Percentiles rank a stretch among this genome's conserved stretches.
Evolutionary conservation across 2,113 vertebrate genomes (phyloP).

Genomic region (Hyla sarda): DNA sequence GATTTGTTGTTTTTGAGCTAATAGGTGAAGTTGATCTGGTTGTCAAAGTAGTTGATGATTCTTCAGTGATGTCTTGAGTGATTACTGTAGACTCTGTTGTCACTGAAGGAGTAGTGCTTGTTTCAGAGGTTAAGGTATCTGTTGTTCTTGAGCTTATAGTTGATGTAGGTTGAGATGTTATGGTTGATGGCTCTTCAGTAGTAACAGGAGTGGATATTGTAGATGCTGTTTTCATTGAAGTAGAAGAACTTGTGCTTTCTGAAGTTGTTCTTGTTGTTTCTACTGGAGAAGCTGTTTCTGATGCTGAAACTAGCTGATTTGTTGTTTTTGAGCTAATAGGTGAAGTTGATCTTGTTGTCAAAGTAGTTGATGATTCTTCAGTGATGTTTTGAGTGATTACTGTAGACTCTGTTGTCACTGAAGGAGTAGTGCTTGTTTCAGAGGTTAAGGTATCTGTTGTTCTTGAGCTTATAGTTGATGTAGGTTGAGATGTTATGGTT

Average conservation of each 20-base stretch:
- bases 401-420: not conserved
- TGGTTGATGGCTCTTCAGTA: no score
- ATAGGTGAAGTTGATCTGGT: no score
- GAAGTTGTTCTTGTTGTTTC: not conserved
- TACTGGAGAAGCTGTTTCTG: not conserved
- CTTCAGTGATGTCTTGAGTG: not conserved
- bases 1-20: no score
- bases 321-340: not conserved
- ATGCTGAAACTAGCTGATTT: not conserved
- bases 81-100: not conserved
- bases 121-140: not conserved
- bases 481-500: not conserved
- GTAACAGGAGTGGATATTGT: not conserved
- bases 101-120: not conserved
- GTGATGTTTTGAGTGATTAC: not conserved
- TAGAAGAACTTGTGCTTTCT: not conserved
- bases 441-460: not conserved
- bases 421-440: not conserved
- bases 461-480: not conserved
- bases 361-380: not conserved
- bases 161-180: no score
- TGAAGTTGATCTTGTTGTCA: not conserved
- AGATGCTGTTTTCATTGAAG: not conserved
- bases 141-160: no score
- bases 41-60: not conserved